Evolutionary conservation across 2,113 vertebrate genomes (phyloP), one percentile per base, ranked within the genome.

Genomic region (Protobothrops mucrosquamatus): DNA sequence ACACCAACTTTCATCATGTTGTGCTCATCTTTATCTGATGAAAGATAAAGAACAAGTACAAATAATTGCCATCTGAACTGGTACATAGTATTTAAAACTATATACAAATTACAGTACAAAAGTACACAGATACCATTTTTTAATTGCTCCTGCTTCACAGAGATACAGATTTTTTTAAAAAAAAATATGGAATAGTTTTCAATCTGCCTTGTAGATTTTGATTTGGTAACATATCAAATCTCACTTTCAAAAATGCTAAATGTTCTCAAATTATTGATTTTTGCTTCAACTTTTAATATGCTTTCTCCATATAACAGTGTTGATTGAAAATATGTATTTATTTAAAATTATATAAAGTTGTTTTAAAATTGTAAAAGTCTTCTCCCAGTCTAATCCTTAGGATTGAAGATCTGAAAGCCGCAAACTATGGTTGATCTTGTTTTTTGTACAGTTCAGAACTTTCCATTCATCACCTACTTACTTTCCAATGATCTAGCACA

Each of bases 381-480:
- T 46, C 61, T 6, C 52, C 12, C 2, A 24, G 20, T 24, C 11
- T 10, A 69, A 6, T 56, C 61, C 54, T 56, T 39, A 57, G 52
- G 24, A 85, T 55, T 85, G 39, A 92, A 59, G 51, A 51, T n/a
- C 22, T 61, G 88, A 46, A 89, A 89, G 69, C 85, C 39, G 59
- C 69, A 89, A 89, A 59, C 54, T 43, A 51, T 89, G 69, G 43
- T 6, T 93, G 69, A 85, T 89, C 92, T 89, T 56, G 34, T 55
- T 89, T 92, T 51, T 92, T 89, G n/a, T 89, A 88, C 86, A 61
- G 88, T 86, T 89, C 92, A 93, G 54, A 93, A 85, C 54, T 90
- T 93, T 39, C 92, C 74, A 93, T 93, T 89, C 55, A 93, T 90
- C n/a, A 89, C 20, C 69, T 93, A 85, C 88, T 89, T 51, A 52